phyloP scores from a whole-genome alignment of 1,140 invertebrate species.

The Lucilia sericata region DNA sequence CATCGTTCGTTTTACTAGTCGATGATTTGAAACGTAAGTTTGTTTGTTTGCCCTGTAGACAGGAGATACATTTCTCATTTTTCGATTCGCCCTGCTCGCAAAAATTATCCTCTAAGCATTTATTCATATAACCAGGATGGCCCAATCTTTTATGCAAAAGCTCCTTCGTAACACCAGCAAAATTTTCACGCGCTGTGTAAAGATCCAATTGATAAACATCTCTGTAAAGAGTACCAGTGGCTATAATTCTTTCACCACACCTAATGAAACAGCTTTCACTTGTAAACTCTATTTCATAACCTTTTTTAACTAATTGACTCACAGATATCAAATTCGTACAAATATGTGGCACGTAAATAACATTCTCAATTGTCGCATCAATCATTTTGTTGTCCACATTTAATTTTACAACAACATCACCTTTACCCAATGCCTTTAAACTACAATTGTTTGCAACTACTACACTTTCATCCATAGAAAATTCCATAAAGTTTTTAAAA shows the following conservation, averaged over 20 bases:
- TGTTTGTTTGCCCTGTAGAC: conserved; percentile 19
- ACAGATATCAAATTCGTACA: conserved; percentile 32
- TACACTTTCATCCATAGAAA: background rate
- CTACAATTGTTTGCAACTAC: conserved; percentile 28
- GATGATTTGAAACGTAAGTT: conserved; percentile 45
- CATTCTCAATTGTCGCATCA: conserved; percentile 39
- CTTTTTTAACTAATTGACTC: conserved; percentile 21
- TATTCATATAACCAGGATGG: conserved; percentile 49
- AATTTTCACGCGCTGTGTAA: conserved; percentile 42
- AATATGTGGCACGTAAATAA: conserved; percentile 23
- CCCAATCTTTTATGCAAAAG: conserved; percentile 14
- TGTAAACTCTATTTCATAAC: background rate
- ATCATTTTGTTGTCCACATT: background rate
- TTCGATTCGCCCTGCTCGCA: background rate
- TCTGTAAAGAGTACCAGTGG: conserved; percentile 58
- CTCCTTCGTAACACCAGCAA: background rate
- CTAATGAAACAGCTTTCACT: background rate
- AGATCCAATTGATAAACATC: conserved; percentile 51
- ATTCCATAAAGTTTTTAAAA: conserved; percentile 17
- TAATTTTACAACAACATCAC: conserved; percentile 19
- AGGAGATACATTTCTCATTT: background rate
- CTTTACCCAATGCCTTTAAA: conserved; percentile 5
- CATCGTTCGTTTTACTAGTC: conserved; percentile 50
- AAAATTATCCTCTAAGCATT: conserved; percentile 52
- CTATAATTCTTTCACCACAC: conserved; percentile 50